Base-by-base conservation (phyloP, 2,888 invertebrate species). In the Pogonocherus hispidulus region DNA sequence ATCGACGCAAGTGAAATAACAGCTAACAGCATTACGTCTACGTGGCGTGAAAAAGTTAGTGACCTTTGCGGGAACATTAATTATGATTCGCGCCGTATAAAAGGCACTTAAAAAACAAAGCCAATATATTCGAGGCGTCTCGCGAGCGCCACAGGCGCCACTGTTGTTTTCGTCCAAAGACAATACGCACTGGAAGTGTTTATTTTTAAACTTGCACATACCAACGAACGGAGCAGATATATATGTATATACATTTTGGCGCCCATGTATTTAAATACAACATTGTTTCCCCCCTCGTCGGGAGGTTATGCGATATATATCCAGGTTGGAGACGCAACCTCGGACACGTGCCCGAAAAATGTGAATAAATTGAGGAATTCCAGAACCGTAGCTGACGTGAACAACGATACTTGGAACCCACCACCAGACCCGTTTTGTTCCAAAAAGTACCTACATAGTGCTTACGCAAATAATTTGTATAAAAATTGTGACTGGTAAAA, bases 111-210 rank as follows among this genome's bases (percentile, higher is more conserved):
- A 51, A 69, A 66, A 66, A 66, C 55, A 66, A 66, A 66, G 52
- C 44, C 41, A 57, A 63, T 54, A 66, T 37, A 62, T 52, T 27
- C 35, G 65, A 35, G 69, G 67, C 72, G 72, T 64, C 72, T 67
- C 47, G 63, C 71, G 67, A 69, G 77, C 79, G 79, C 75, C 79
- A 62, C 54, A 63, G 79, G 76, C 80, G 80, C 72, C 79, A 74
- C 76, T 69, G 65, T 72, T 78, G 74, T 77, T 78, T 76, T 78
- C 71, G 71, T 69, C 63, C 62, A 71, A 41, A 75, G 72, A 72
- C 75, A 73, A 72, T 73, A 72, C 69, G 68, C 69, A 67, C 66
- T 69, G 69, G 67, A 70, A 69, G 66, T 51, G 69, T 67, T 72
- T 72, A 72, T 72, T 72, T 72, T 69, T 72, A 72, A 72, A 69